phyloP scores from a whole-genome alignment of 2,797 vertebrate species.

The Falco berigora region DNA sequence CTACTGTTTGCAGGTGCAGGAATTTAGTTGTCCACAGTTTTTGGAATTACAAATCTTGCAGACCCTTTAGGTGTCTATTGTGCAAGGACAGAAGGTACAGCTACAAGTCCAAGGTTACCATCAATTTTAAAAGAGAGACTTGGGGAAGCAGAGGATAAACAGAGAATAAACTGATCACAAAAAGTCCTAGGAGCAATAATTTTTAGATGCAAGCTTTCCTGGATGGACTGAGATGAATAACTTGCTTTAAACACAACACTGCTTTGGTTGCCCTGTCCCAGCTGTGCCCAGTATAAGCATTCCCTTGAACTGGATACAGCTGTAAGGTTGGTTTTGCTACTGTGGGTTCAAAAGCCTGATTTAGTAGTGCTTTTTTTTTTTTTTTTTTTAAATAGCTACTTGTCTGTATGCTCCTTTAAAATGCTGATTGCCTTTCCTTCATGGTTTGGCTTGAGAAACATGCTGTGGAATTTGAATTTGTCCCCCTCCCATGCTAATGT shows the following conservation, averaged over 20 bases:
- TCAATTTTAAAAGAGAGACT: not conserved
- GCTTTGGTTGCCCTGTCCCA: not conserved
- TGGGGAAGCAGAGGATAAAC: not conserved
- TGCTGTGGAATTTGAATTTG: slow-evolving; percentile 53
- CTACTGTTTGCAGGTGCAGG: not conserved
- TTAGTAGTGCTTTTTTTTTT: not conserved
- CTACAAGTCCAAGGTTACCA: not conserved
- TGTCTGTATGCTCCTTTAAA: slow-evolving; percentile 29
- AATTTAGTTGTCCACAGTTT: not conserved
- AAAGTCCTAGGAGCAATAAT: not conserved
- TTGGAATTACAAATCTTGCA: not conserved
- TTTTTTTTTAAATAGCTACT: not conserved
- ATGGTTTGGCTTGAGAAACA: slow-evolving; percentile 39
- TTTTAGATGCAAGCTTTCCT: not conserved
- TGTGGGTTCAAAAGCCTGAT: slow-evolving; percentile 1
- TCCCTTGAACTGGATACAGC: not conserved
- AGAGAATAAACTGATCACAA: not conserved
- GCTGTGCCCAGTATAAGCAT: not conserved
- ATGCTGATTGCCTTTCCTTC: slow-evolving; percentile 44
- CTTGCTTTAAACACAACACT: not conserved
- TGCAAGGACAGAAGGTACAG: not conserved
- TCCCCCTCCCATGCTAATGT: slow-evolving; percentile 8
- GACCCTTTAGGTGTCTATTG: not conserved
- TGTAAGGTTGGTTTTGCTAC: not conserved
- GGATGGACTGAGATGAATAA: not conserved